Evolutionary conservation across 2,113 vertebrate species (phyloP), one percentile per base, ranked within the genome.

Genomic region (Centrocercus urophasianus): DNA sequence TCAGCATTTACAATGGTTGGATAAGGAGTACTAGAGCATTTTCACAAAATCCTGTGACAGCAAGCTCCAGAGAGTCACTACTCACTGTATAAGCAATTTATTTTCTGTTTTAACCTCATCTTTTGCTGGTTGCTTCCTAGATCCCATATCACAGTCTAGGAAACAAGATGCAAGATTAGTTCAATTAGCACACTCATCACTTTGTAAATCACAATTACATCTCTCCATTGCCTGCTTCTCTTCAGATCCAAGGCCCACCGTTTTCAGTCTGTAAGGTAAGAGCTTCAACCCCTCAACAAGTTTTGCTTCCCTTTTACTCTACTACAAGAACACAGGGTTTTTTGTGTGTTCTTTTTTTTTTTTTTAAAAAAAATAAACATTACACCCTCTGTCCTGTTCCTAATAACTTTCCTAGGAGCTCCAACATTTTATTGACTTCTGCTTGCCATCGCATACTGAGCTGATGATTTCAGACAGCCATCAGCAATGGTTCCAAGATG

Each of bases 391-490:
- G 40, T 27, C 67, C 88, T 50, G 42, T 60, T 91, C 52, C 42
- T 64, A 90, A 71, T 69, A 90, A 83, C 50, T 24, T 91, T 20
- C 21, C 74, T 66, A 64, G 0, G 1, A 81, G 57, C 74, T 77
- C 80, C 61, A 94, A 12, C 17, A 67, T 67, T 88, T 96, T 89
- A 66, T 0, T 91, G 38, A 61, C 43, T 47, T 87, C 66, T 76
- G 22, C 78, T 93, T 92, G 88, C 86, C 65, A 40, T 72, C 67
- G 60, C 85, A 93, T 89, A 67, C 88, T 80, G 80, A 81, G 38
- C 65, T 43, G 48, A 47, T 94, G 88, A 90, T 83, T 93, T 91
- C 93, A 94, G 86, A 81, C 72, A 67, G 38, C 50, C 65, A 90
- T 50, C 76, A 86, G 25, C 72, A 92, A 64, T 43, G 47, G 69